Base-by-base conservation (phyloP, 2,797 vertebrate species). In the Pangasius larnaudii region DNA sequence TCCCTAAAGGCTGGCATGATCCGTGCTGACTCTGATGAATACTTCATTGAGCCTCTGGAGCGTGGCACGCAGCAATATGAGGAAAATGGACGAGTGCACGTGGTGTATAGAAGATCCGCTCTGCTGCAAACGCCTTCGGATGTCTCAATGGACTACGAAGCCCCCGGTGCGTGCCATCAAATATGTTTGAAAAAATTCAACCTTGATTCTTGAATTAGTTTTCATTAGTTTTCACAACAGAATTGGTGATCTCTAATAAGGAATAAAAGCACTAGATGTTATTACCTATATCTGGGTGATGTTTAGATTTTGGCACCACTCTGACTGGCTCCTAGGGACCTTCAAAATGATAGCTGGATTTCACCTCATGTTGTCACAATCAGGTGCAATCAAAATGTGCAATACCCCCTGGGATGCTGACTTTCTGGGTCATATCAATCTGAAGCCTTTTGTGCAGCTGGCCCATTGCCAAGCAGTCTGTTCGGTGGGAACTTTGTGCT, bases 31-130 rank as follows among this genome's bases (percentile, higher is more conserved):
- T 94, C 96, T 6, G 98, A 99, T 33, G 98, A 99, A 83, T 99
- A 98, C 95, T 99, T 99, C 94, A 99, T 99, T 53, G 98, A 99
- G 93, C 98, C 98, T 3, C 92, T 99, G 95, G 97, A 99, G 92
- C 96, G 95, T 93, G 98, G 98, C 3, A 96, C 97, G 81, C 98
- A 99, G 88, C 96, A 97, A 92, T 95, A 97, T 42, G 98, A 99
- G 94, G 97, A 98, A 85, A 95, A 94, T 77, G 98, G 98, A 59
- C 93, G 98, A 85, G 95, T 98, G 91, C 98, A 99, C 63, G 95
- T 98, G 93, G 97, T 99, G 63, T 99, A 99, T 95, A 96, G 97
- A 94, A 94, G 98, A 79, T 97, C 98, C 0, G 96, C 97, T 0
- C 87, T 96, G 61, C 93, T 92, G 7, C 96, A 93, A 59, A 90